Base-by-base conservation (phyloP, 2,888 invertebrate species). In the Tridacna crocea region DNA sequence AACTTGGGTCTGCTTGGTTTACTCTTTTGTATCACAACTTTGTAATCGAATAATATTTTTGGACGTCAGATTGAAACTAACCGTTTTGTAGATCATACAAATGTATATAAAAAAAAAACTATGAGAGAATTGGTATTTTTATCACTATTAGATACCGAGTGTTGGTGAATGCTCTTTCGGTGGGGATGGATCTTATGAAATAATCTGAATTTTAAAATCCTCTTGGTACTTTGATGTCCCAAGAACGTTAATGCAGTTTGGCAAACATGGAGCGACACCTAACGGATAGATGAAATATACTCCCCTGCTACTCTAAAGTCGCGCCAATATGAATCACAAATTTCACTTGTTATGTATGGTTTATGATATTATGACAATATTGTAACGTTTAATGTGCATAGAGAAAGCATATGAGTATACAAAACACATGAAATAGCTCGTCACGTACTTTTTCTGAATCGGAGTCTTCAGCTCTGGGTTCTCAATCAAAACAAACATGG, bases 401-500 rank as follows among this genome's bases (percentile, higher is more conserved):
- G 36, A 36, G 36, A 36, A 8, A 36, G 8, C 36, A 36, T 36
- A 36, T 36, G 36, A 36, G 36, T 36, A 4, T 3, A 55, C 55
- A 55, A 55, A 55, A 3, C 55, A 55, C 55, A 1, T 19, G 19
- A 55, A 55, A 19, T 6, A 19, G 19, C 19, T 6, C 55, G 10
- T 10, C 1, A 3, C 10, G 1, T 19, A 55, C 55, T 55, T 55
- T 55, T 61, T 61, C 19, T 4, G 61, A 61, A 61, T 61, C 61
- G 22, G n/a, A 70, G 51, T 51, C 70, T 51, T 70, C 70, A 70
- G 48, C 47, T 51, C 70, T 48, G 24, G 48, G 19, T 66, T 72
- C 77, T 26, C 61, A 72, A 77, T 51, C 84, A 89, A 85, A 91
- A 91, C 90, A 90, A 92, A 90, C 81, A 92, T 92, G 92, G 92